phyloP scores from a whole-genome alignment of 2,113 vertebrate genomes.

The Regulus satrapa region DNA sequence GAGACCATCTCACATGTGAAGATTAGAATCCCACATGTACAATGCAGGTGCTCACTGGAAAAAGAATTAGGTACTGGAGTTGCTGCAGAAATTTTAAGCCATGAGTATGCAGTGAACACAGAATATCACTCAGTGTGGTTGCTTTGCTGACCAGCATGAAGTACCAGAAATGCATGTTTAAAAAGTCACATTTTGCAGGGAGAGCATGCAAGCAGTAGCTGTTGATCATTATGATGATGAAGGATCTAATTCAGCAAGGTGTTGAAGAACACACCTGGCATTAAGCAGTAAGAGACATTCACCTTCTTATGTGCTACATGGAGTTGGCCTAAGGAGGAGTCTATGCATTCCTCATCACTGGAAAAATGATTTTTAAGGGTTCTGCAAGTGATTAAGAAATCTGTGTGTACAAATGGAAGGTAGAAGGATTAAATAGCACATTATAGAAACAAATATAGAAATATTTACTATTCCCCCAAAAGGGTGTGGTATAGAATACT shows the following conservation, averaged over 20 bases:
- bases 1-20: not conserved
- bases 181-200: not conserved
- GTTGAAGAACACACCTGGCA: not conserved
- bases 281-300: not conserved
- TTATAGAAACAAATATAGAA: not conserved
- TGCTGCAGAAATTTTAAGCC: not conserved
- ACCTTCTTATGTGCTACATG: not conserved
- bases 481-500: not conserved
- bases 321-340: not conserved
- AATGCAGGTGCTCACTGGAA: not conserved
- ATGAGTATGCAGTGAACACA: not conserved
- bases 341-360: fast-evolving
- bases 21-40: not conserved
- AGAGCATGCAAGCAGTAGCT: not conserved
- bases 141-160: not conserved
- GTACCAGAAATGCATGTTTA: not conserved
- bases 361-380: not conserved
- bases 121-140: not conserved
- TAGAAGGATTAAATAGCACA: not conserved
- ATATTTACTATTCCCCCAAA: not conserved
- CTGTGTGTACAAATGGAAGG: not conserved
- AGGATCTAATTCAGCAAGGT: not conserved
- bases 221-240: not conserved
- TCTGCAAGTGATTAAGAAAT: not conserved
- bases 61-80: not conserved